These are phyloP conservation scores for Phenganax marumi DNA, from an alignment of 92 coral and sea anemone genomes.

Conservation along the genomic window DNA sequence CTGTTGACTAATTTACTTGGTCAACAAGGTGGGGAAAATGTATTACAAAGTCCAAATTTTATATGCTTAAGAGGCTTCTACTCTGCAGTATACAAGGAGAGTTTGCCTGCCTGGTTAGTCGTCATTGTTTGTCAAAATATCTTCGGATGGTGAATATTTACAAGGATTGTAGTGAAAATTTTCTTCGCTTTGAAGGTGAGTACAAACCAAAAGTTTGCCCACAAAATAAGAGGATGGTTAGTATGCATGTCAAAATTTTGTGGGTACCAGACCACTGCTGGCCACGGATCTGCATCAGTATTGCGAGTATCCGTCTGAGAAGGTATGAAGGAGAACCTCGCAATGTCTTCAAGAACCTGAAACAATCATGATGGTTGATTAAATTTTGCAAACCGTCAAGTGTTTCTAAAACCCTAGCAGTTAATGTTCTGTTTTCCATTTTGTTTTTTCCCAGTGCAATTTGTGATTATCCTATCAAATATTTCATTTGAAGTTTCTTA, in stretches of 20 bases:
- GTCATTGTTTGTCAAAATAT: background rate
- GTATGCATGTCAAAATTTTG: conserved; percentile 9
- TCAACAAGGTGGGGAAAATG: background rate
- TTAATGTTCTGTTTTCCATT: too few relatives aligned
- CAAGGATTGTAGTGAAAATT: background rate
- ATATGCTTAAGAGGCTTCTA: background rate
- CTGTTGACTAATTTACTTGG: background rate
- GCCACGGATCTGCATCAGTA: conserved; percentile 11
- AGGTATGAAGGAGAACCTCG: conserved; percentile 5
- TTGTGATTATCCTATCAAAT: too few relatives aligned
- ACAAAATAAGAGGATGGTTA: conserved; percentile 15
- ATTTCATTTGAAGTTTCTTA: too few relatives aligned
- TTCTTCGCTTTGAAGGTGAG: background rate
- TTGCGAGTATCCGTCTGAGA: conserved; percentile 5
- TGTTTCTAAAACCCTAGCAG: too few relatives aligned
- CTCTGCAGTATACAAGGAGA: conserved; percentile 2
- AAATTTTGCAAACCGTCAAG: too few relatives aligned
- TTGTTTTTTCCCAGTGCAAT: too few relatives aligned
- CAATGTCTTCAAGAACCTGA: too few relatives aligned
- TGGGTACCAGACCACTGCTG: conserved; percentile 16
- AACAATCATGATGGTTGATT: too few relatives aligned
- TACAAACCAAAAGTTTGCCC: conserved; percentile 21
- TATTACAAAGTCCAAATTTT: background rate
- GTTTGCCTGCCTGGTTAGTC: conserved; percentile 12
- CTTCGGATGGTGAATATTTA: background rate